Evolutionary conservation across 2,113 vertebrate genomes (phyloP).

Genomic region (Scartelaos histophorus): DNA sequence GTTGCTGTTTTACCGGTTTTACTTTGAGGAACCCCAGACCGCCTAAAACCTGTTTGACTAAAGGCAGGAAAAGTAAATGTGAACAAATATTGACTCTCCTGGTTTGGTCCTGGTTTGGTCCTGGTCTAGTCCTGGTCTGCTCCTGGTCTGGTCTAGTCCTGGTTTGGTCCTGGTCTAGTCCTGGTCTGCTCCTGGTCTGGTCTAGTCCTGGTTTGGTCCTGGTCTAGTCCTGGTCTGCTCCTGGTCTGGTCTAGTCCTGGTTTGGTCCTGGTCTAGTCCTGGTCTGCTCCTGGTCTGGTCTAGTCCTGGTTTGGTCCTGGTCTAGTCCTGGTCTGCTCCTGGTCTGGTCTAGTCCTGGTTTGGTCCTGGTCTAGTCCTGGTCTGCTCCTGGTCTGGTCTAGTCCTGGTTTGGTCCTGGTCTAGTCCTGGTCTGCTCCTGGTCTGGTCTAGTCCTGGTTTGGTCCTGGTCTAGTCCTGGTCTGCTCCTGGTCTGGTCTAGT

Average conservation of each 20-base stretch:
- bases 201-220: background rate
- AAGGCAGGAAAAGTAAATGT: slow-evolving; percentile 3
- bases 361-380: background rate
- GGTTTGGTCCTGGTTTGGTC: background rate
- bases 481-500: background rate
- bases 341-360: background rate
- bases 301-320: background rate
- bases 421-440: background rate
- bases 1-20: slow-evolving; percentile 1
- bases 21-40: slow-evolving; percentile 8
- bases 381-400: background rate
- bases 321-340: too few species aligned
- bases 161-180: background rate
- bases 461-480: background rate
- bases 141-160: too few species aligned
- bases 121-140: background rate
- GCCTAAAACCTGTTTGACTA: slow-evolving; percentile 30
- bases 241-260: background rate
- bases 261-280: too few species aligned
- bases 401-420: too few species aligned
- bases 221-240: too few species aligned
- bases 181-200: background rate
- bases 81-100: too few species aligned
- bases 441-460: background rate
- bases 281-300: background rate